These are phyloP conservation scores for Thera obeliscata DNA, from an alignment of 2,888 invertebrate genomes.

Conservation along the genomic window DNA sequence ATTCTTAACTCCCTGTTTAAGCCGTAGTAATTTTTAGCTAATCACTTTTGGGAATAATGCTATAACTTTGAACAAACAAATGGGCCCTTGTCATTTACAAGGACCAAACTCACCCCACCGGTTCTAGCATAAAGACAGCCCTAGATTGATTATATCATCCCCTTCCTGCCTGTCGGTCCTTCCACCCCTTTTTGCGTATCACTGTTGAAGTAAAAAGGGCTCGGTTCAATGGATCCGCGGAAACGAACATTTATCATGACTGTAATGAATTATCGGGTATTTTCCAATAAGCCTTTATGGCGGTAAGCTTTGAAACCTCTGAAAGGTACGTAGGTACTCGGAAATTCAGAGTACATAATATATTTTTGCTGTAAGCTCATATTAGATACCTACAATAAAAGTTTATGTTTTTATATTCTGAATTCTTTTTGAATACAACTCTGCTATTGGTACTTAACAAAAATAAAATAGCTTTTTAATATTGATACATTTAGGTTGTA, in stretches of 20 bases:
- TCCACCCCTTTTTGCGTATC: slow-evolving; percentile 81
- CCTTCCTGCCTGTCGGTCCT: slow-evolving; percentile 66
- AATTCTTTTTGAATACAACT: too few relatives aligned
- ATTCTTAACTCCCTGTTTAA: not conserved
- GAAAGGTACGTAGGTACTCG: slow-evolving; percentile 17
- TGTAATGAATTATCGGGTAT: slow-evolving; percentile 81
- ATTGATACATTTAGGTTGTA: too few relatives aligned
- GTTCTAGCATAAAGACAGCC: slow-evolving; percentile 63
- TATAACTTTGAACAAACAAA: slow-evolving; percentile 9
- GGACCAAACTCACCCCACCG: slow-evolving; percentile 57
- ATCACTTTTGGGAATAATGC: not conserved
- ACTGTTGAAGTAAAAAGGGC: slow-evolving; percentile 80
- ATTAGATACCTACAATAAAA: slow-evolving; percentile 1
- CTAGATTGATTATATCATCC: slow-evolving; percentile 81
- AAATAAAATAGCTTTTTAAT: too few relatives aligned
- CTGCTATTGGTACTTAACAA: too few relatives aligned
- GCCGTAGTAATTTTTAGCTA: not conserved
- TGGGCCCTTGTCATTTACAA: slow-evolving; percentile 24
- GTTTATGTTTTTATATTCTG: not conserved
- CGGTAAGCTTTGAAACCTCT: slow-evolving; percentile 22
- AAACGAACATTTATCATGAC: slow-evolving; percentile 80
- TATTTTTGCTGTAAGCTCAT: slow-evolving; percentile 8
- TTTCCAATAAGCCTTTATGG: slow-evolving; percentile 69
- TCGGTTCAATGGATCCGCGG: slow-evolving; percentile 73
- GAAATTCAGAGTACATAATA: slow-evolving; percentile 6